Conservation (phyloP, 1,140 invertebrate species). For the Papilio xuthus region DNA sequence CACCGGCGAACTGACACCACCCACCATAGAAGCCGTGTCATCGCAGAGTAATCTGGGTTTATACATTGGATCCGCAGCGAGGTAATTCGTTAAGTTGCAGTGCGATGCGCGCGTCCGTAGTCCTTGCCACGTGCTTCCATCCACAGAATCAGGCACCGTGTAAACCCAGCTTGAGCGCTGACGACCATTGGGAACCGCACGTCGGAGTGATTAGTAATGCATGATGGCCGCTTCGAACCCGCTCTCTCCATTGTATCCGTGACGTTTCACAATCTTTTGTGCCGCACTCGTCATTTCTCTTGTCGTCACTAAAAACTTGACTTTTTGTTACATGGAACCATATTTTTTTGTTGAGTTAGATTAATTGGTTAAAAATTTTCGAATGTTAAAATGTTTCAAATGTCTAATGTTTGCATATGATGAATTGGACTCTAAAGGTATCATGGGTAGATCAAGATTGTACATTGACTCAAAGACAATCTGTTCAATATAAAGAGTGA, state of each 20-base stretch:
- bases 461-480: too few species aligned
- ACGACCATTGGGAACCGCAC: constrained; percentile 45
- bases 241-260: constrained; percentile 72
- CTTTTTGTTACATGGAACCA: constrained; percentile 46
- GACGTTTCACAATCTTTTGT: constrained; percentile 73
- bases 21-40: background rate
- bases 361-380: background rate
- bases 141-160: background rate
- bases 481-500: too few species aligned
- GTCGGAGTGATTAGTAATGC: constrained; percentile 68
- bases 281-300: constrained; percentile 55
- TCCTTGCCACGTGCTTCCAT: background rate
- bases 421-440: background rate
- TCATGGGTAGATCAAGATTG: too few species aligned
- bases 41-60: too few species aligned
- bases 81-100: too few species aligned
- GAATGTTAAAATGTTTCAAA: background rate
- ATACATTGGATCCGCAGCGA: too few species aligned
- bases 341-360: background rate
- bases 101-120: too few species aligned
- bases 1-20: background rate
- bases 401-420: background rate
- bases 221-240: constrained; percentile 63
- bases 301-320: constrained; percentile 48
- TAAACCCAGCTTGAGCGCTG: constrained; percentile 5